Evolutionary conservation across 2,888 invertebrate genomes (phyloP).

Genomic region (Adineta ricciae): DNA sequence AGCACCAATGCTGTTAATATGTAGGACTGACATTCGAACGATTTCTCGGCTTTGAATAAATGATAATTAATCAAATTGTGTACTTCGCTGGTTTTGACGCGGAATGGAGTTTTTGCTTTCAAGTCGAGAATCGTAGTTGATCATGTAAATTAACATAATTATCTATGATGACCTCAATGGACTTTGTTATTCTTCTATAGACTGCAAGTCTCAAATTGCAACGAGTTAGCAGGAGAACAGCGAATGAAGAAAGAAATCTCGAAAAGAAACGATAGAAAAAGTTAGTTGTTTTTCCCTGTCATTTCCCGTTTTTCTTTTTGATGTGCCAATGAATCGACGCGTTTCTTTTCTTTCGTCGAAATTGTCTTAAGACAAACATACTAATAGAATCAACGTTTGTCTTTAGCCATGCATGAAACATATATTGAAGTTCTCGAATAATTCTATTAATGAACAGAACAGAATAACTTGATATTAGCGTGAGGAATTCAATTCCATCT

Average conservation of each 20-base stretch:
- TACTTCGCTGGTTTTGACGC: no score
- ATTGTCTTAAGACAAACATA: not conserved
- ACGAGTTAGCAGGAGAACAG: no score
- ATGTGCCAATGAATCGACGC: no score
- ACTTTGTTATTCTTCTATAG: no score
- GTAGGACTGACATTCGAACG: not conserved
- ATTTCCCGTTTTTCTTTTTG: no score
- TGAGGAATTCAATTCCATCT: not conserved
- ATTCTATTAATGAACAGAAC: not conserved
- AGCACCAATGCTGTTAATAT: not conserved
- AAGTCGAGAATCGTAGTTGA: not conserved
- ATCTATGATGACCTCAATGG: no score
- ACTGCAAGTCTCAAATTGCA: no score
- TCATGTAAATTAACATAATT: no score
- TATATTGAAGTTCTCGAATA: not conserved
- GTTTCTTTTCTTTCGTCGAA: no score
- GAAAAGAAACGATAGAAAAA: no score
- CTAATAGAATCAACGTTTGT: not conserved
- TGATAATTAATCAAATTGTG: not conserved
- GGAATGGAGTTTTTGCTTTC: not conserved
- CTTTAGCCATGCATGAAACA: not conserved
- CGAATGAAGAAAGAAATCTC: no score
- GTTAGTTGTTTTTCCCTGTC: no score
- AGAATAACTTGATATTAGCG: not conserved
- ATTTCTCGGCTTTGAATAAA: not conserved